phyloP scores from a whole-genome alignment of 2,888 invertebrate species.

The Malachius bipustulatus region DNA sequence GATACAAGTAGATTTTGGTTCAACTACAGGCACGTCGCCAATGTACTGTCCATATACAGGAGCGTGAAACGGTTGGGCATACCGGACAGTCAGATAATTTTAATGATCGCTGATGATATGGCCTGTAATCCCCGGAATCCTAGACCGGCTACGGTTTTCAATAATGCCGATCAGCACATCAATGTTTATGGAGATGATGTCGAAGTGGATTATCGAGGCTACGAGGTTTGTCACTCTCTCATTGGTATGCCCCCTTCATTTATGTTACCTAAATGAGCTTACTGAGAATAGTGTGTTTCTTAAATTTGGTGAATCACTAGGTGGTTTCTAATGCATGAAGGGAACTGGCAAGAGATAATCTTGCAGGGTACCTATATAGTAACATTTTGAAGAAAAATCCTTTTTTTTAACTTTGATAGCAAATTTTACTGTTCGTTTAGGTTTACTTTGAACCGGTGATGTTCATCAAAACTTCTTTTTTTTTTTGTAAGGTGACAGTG shows the following conservation, averaged over 20 bases:
- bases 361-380: too few species aligned
- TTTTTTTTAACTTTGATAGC: too few species aligned
- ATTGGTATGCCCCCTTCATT: too few species aligned
- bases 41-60: slow-evolving; percentile 94
- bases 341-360: too few species aligned
- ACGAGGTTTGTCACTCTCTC: slow-evolving; percentile 50
- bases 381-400: too few species aligned
- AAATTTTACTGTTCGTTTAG: too few species aligned
- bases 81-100: slow-evolving; percentile 94
- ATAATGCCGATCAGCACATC: slow-evolving; percentile 94
- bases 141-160: slow-evolving; percentile 93
- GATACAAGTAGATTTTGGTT: slow-evolving; percentile 99
- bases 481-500: slow-evolving; percentile 68
- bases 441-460: too few species aligned
- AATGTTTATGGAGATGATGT: slow-evolving; percentile 99
- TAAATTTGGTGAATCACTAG: too few species aligned
- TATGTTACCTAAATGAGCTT: too few species aligned
- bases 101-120: slow-evolving; percentile 99
- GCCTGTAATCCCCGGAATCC: slow-evolving; percentile 98
- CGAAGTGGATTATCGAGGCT: slow-evolving; percentile 95
- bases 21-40: slow-evolving; percentile 98
- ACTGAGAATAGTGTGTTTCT: too few species aligned
- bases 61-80: slow-evolving; percentile 98
- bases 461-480: too few species aligned
- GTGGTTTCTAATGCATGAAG: too few species aligned